These are phyloP conservation scores for Apis laboriosa DNA, from an alignment of 1,140 invertebrate species.

Conservation along the genomic window DNA sequence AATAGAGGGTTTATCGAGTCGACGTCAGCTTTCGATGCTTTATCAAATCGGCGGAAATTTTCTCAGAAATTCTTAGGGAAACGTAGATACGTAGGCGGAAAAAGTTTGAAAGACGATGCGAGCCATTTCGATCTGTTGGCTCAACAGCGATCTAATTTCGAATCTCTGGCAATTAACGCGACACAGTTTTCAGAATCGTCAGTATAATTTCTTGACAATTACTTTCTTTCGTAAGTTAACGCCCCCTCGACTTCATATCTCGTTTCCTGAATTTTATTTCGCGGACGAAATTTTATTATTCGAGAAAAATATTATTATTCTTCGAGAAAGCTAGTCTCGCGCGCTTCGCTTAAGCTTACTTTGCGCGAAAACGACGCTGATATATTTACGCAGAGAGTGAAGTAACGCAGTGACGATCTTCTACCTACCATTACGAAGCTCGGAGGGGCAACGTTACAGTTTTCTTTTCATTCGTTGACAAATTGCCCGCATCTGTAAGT, in stretches of 20 bases:
- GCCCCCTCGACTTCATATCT: too few relatives aligned
- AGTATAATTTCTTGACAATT: not conserved
- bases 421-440: slow-evolving; percentile 19
- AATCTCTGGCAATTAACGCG: not conserved
- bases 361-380: slow-evolving; percentile 32
- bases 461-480: slow-evolving; percentile 38
- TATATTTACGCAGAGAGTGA: slow-evolving; percentile 34
- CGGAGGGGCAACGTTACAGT: slow-evolving; percentile 18
- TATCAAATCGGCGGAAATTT: not conserved
- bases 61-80: not conserved
- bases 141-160: slow-evolving; percentile 21
- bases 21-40: slow-evolving; percentile 22
- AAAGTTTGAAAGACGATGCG: slow-evolving; percentile 7
- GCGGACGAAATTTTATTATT: too few relatives aligned
- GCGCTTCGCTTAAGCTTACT: not conserved
- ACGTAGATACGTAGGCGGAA: not conserved
- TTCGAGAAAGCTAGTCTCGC: not conserved
- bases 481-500: slow-evolving; percentile 50
- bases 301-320: too few relatives aligned
- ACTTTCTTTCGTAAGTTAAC: too few relatives aligned
- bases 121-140: not conserved
- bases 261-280: not conserved
- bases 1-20: slow-evolving; percentile 25
- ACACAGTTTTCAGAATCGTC: not conserved
- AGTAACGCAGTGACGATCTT: slow-evolving; percentile 43